Evolutionary conservation across 2,888 invertebrate genomes (phyloP), one percentile per base, ranked within the genome.

Genomic region (Lordiphosa andalusiaca): DNA sequence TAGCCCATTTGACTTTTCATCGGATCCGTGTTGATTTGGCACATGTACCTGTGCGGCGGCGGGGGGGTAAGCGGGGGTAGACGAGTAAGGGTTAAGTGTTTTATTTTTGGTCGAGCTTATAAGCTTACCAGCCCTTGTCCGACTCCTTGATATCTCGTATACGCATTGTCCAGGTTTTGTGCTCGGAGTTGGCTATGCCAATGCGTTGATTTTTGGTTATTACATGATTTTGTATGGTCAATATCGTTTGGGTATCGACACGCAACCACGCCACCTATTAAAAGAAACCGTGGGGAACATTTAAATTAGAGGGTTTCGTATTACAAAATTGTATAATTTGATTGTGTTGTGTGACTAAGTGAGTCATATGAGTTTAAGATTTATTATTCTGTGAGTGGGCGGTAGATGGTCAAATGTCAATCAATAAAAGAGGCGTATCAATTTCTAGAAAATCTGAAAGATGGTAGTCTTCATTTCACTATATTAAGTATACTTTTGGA

Each of bases 161-260:
- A 71, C 94, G 94, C 72, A 97, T 92, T 68, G 93, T 93, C 96
- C 96, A 96, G 23, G 94, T 94, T 60, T 94, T 93, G 77, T 92
- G 92, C 86, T 96, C 95, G 36, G 94, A 94, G 88, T 93, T 94
- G 40, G 93, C 93, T 58, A 96, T 93, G 65, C 93, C 93, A 81
- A 96, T 94, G 62, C 96, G 92, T 88, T 96, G 95, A 90, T 96
- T 96, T 90, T 96, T 95, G 41, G 96, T 96, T 87, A 96, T 96
- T 73, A 96, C 95, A 90, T 96, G 95, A 73, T 93, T 94, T 55
- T 95, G 95, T 78, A 96, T 96, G 6, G 96, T 96, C 59, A 96
- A 91, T 77, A 96, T 95, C 0, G 96, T 96, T 88, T 96, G 96
- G 1, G 96, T 96, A 90, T 96, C 96, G 25, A 89, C 89, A 62